These are phyloP conservation scores for Drosophila bipectinata DNA, from an alignment of 1,140 invertebrate species.

Conservation along the genomic window DNA sequence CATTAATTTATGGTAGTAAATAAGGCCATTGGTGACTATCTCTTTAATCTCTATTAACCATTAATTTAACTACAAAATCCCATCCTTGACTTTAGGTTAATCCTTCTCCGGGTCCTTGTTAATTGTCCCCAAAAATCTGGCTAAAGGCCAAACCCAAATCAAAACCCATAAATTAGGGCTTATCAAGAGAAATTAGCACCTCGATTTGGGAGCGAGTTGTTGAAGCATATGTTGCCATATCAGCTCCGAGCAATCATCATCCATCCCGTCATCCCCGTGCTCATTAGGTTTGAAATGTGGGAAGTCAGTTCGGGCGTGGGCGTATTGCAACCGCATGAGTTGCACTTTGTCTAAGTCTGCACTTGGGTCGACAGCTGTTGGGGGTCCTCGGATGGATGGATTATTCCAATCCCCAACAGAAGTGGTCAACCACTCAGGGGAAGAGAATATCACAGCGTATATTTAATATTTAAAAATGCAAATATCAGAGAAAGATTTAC, in stretches of 20 bases:
- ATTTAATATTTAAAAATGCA: no score
- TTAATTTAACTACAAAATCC: conserved; percentile 2
- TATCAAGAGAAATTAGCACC: conserved; percentile 51
- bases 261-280: conserved; percentile 13
- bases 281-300: conserved; percentile 37
- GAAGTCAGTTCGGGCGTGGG: conserved; percentile 43
- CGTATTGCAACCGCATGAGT: conserved; percentile 64
- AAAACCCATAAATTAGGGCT: conserved; percentile 52
- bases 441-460: neutral
- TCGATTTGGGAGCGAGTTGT: conserved; percentile 19
- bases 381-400: neutral
- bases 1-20: no score
- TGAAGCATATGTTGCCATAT: conserved; percentile 37
- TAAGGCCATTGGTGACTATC: neutral
- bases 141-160: neutral
- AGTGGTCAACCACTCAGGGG: conserved; percentile 66
- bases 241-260: conserved; percentile 9
- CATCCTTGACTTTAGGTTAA: neutral
- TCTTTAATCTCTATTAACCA: neutral
- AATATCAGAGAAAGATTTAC: no score
- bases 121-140: conserved; percentile 5
- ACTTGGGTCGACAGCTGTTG: conserved; percentile 26
- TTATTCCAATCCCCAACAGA: conserved; percentile 19
- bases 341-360: conserved; percentile 61
- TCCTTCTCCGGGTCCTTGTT: conserved; percentile 3